Conservation (phyloP, 2,888 invertebrate genomes). For the Apoderus coryli region DNA sequence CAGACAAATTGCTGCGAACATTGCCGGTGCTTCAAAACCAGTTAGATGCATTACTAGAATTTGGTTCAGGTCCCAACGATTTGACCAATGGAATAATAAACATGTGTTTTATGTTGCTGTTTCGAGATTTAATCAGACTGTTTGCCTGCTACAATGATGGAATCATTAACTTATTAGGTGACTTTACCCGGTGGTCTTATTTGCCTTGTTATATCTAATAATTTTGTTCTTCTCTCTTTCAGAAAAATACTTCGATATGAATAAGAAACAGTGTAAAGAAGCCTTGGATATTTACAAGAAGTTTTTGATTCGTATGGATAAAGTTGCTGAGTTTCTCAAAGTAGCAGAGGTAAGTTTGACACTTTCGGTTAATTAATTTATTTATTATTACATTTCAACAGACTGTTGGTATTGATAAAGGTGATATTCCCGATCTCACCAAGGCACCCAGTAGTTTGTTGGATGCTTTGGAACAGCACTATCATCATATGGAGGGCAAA, state of each 20-base stretch:
- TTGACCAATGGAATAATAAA: slow-evolving; percentile 87
- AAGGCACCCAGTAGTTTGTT: slow-evolving; percentile 94
- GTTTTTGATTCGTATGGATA: slow-evolving; percentile 96
- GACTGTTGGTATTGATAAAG: slow-evolving; percentile 95
- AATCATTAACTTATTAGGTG: slow-evolving; percentile 88
- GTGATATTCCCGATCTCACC: slow-evolving; percentile 95
- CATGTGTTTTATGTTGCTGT: slow-evolving; percentile 69
- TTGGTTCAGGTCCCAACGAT: slow-evolving; percentile 93
- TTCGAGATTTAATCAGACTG: slow-evolving; percentile 72
- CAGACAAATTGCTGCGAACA: slow-evolving; percentile 93
- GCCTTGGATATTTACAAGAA: slow-evolving; percentile 97
- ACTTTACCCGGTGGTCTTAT: slow-evolving; percentile 14
- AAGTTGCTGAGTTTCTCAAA: slow-evolving; percentile 95
- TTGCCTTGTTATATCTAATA: slow-evolving; percentile 1
- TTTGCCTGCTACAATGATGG: slow-evolving; percentile 99
- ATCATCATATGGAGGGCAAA: slow-evolving; percentile 85
- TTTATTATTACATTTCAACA: slow-evolving; percentile 24
- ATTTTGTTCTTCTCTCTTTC: slow-evolving; percentile 18
- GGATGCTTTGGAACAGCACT: slow-evolving; percentile 93
- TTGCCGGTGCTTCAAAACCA: slow-evolving; percentile 91
- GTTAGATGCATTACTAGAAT: slow-evolving; percentile 89
- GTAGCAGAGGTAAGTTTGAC: slow-evolving; percentile 45
- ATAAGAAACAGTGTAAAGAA: slow-evolving; percentile 96
- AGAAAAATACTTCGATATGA: slow-evolving; percentile 99
- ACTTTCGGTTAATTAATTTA: neutral